Evolutionary conservation across 2,888 invertebrate genomes (phyloP).

Genomic region (Drosophila lutescens): DNA sequence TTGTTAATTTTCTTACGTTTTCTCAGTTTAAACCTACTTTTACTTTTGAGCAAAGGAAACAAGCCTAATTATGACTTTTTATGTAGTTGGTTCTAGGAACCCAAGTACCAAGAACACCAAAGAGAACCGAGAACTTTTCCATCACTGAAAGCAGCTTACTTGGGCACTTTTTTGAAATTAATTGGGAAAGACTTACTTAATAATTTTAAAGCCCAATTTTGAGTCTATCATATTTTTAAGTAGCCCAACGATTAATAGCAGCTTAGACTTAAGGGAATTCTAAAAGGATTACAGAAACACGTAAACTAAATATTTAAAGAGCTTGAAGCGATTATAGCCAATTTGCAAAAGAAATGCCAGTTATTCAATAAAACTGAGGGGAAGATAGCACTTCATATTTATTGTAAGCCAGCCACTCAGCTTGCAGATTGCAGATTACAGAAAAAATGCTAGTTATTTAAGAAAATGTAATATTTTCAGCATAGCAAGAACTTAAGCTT

Average conservation of each 20-base stretch:
- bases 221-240: no score
- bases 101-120: no score
- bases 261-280: no score
- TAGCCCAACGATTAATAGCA: background rate
- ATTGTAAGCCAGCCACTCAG: background rate
- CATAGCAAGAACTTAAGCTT: background rate
- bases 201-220: no score
- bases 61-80: no score
- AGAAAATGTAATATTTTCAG: background rate
- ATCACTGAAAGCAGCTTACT: background rate
- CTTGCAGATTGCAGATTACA: constrained; percentile 11
- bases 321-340: background rate
- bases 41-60: no score
- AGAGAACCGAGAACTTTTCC: background rate
- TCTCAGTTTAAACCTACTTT: no score
- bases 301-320: no score
- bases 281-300: no score
- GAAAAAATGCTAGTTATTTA: constrained; percentile 6
- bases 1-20: no score
- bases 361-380: background rate
- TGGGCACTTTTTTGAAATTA: no score
- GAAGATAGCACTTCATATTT: background rate
- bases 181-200: background rate
- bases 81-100: no score
- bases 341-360: background rate